Percentiles rank a stretch among this genome's conserved stretches.
Evolutionary conservation across 2,888 invertebrate species (phyloP).

Genomic region (Urechis unicinctus): DNA sequence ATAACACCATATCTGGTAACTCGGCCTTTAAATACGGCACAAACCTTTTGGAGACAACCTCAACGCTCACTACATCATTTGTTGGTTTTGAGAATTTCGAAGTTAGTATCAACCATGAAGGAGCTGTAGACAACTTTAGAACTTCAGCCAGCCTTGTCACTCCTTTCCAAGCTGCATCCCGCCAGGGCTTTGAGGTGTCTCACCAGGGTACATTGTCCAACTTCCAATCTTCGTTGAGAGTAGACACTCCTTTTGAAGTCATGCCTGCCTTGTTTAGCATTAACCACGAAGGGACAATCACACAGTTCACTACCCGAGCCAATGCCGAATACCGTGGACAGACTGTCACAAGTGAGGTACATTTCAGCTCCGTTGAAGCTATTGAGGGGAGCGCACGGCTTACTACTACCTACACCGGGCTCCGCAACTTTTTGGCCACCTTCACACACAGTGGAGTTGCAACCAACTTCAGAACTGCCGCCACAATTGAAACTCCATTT

Average conservation of each 20-base stretch:
- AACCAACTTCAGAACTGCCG: background rate
- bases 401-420: background rate
- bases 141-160: slow-evolving; percentile 10
- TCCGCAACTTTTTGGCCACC: background rate
- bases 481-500: slow-evolving; percentile 23
- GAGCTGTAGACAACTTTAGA: slow-evolving; percentile 12
- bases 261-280: background rate
- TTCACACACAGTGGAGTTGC: background rate
- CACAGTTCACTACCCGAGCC: slow-evolving; percentile 4
- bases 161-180: slow-evolving; percentile 9
- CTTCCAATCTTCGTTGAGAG: background rate
- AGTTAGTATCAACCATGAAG: slow-evolving; percentile 11
- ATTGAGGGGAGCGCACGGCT: background rate
- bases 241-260: background rate
- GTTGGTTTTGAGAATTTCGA: slow-evolving; percentile 4
- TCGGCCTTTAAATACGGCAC: too few relatives aligned
- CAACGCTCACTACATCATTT: slow-evolving; percentile 6
- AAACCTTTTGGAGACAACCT: slow-evolving; percentile 4
- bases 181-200: slow-evolving; percentile 3
- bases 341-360: background rate
- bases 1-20: slow-evolving; percentile 1
- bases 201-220: background rate
- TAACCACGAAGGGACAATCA: slow-evolving; percentile 1
- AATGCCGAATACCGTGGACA: background rate
- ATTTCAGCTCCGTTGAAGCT: background rate